A percentile compares a stretch with the other conserved stretches of the same genome.
These are phyloP conservation scores for Fregata magnificens DNA, from an alignment of 2,113 vertebrate species.

Conservation along the genomic window DNA sequence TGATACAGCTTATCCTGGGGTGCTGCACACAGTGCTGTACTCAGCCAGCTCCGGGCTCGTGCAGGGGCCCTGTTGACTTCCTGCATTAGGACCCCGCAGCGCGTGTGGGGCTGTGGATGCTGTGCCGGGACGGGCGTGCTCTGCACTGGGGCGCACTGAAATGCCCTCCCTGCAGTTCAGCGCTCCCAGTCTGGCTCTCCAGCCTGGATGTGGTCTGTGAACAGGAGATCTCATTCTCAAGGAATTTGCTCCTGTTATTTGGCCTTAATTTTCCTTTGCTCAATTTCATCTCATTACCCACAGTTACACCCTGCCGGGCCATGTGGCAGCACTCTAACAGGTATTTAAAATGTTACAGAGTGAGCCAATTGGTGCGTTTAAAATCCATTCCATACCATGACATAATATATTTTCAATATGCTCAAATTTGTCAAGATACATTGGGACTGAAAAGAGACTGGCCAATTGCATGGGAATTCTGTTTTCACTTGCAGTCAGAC, in stretches of 20 bases:
- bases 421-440: neutral
- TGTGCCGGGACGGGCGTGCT: neutral
- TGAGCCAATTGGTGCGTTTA: neutral
- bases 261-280: constrained; percentile 15
- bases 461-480: neutral
- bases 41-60: fast-evolving
- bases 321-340: constrained; percentile 4
- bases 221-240: neutral
- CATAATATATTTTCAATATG: neutral
- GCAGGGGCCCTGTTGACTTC: too few relatives aligned
- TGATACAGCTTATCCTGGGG: neutral
- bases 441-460: neutral
- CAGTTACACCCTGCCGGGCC: neutral
- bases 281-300: neutral
- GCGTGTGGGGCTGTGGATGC: neutral
- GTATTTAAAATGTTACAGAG: neutral
- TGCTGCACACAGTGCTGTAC: neutral
- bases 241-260: constrained; percentile 4
- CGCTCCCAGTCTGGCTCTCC: neutral
- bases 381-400: neutral
- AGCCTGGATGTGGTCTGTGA: neutral
- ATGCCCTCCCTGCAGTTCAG: neutral
- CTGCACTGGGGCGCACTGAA: neutral
- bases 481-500: fast-evolving
- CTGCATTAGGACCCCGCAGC: fast-evolving